Conservation (phyloP, 2,113 vertebrate species). For the Hipposideros armiger region DNA sequence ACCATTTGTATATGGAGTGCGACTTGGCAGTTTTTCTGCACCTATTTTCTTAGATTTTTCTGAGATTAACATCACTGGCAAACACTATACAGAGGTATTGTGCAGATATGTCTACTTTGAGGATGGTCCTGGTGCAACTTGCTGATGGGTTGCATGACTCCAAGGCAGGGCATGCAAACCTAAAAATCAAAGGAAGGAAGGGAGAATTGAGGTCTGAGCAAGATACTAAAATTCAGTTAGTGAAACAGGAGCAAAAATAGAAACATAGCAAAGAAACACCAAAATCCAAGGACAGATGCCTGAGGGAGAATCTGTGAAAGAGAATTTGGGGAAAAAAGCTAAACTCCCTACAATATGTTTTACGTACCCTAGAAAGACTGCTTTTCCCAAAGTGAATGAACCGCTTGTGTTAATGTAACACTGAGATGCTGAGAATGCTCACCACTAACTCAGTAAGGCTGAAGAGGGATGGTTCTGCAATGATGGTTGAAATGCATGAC, state of each 20-base stretch:
- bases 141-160: neutral
- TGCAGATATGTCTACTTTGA: neutral
- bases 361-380: conserved; percentile 84
- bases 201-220: neutral
- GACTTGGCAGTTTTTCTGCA: neutral
- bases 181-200: neutral
- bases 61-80: neutral
- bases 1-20: neutral
- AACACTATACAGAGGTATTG: neutral
- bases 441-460: conserved; percentile 84
- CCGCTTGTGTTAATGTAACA: conserved; percentile 84
- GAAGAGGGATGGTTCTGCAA: conserved; percentile 81
- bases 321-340: neutral
- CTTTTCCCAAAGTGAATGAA: conserved; percentile 85
- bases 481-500: conserved; percentile 68
- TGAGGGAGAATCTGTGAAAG: neutral
- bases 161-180: neutral
- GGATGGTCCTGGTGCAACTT: neutral
- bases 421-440: conserved; percentile 81
- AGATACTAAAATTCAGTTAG: neutral
- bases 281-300: neutral
- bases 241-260: neutral
- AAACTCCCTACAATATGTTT: conserved; percentile 47
- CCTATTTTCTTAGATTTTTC: neutral
- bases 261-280: neutral